Evolutionary conservation across 37 sponge, comb jelly and placozoan genomes (phyloP).

Genomic region (Cliona cf. orientalis): DNA sequence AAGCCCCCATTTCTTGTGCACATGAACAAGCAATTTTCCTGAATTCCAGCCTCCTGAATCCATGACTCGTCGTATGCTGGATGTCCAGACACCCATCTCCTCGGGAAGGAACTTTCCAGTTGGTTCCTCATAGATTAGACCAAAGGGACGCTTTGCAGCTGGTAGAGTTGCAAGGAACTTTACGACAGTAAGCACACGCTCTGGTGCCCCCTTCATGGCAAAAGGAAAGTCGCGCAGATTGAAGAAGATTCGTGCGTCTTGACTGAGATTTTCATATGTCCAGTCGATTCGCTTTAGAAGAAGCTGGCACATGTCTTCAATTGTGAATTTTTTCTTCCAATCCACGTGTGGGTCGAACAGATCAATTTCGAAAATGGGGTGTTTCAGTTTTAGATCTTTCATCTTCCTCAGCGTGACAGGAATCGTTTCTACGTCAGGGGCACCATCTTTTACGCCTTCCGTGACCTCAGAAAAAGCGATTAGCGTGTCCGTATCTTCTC

Average conservation of each 20-base stretch:
- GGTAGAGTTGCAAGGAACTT: conserved; percentile 68
- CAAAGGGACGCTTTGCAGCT: conserved; percentile 49
- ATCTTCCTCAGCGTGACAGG: conserved; percentile 70
- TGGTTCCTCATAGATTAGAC: conserved; percentile 78
- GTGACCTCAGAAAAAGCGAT: conserved; percentile 80
- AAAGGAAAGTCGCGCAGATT: conserved; percentile 83
- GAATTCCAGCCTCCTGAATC: conserved; percentile 67
- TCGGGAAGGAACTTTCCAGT: conserved; percentile 78
- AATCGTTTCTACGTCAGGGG: conserved; percentile 54
- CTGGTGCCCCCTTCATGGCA: conserved; percentile 64
- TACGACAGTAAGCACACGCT: conserved; percentile 64
- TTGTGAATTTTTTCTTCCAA: conserved; percentile 65
- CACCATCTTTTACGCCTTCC: conserved; percentile 38
- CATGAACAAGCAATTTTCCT: conserved; percentile 72
- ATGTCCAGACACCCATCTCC: conserved; percentile 83
- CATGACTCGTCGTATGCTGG: conserved; percentile 72
- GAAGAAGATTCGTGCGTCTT: conserved; percentile 60
- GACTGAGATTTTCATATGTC: conserved; percentile 32
- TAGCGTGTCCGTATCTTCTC: conserved; percentile 58
- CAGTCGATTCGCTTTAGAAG: conserved; percentile 64
- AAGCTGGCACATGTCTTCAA: conserved; percentile 64
- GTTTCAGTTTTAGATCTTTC: conserved; percentile 55
- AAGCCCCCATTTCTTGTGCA: conserved; percentile 90
- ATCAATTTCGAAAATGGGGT: conserved; percentile 82
- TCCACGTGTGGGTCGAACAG: conserved; percentile 33